Conservation (phyloP, 2,797 vertebrate genomes). For the Sphenopsis melanotis region DNA sequence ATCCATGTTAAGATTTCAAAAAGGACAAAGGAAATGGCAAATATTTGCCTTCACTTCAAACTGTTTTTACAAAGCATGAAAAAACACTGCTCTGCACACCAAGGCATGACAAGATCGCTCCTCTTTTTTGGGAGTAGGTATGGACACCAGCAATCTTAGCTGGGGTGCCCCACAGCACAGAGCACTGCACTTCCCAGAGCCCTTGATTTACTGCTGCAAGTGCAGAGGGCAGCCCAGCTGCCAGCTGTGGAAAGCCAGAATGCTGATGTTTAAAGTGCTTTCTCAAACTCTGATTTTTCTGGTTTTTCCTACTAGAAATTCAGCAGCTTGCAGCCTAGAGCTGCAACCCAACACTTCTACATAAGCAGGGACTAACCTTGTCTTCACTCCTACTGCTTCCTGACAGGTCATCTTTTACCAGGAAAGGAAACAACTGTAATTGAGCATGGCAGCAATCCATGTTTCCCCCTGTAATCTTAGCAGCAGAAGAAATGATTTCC, state of each 20-base stretch:
- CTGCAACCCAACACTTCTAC: not conserved
- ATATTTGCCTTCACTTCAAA: not conserved
- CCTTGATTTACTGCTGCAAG: not conserved
- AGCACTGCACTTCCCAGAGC: rapidly evolving
- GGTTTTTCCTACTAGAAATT: not conserved
- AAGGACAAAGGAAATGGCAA: not conserved
- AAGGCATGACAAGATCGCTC: not conserved
- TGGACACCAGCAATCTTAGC: not conserved
- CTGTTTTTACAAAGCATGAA: not conserved
- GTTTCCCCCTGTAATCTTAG: not conserved
- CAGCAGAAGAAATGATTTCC: constrained; percentile 27
- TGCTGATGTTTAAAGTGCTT: not conserved
- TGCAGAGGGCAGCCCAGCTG: not conserved
- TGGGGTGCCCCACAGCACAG: not conserved
- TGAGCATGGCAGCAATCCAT: not conserved
- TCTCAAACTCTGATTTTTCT: not conserved
- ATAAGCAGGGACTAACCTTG: not conserved
- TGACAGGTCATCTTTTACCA: not conserved
- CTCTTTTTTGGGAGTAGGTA: not conserved
- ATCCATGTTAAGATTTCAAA: not conserved
- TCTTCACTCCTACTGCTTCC: not conserved
- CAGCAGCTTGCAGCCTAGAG: not conserved
- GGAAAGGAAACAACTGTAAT: constrained; percentile 7
- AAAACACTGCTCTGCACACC: not conserved
- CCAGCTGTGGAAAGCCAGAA: not conserved